These are phyloP conservation scores for Melieria crassipennis DNA, from an alignment of 2,888 invertebrate genomes.

Conservation along the genomic window DNA sequence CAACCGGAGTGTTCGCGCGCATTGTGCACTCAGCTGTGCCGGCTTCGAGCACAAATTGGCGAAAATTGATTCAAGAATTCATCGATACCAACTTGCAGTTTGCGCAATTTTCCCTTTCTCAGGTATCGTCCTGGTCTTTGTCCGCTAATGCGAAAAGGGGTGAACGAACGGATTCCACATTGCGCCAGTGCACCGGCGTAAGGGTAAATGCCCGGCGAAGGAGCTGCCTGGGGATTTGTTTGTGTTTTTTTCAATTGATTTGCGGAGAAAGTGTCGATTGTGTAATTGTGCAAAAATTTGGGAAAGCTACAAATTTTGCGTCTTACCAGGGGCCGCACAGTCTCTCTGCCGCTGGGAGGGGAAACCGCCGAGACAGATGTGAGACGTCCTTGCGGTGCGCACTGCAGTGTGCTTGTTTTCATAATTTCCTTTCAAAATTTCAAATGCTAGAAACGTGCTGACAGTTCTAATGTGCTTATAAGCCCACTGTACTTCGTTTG, in stretches of 20 bases:
- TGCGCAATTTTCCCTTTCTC: too few relatives aligned
- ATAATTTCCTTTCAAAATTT: background rate
- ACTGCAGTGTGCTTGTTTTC: background rate
- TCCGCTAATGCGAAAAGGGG: too few relatives aligned
- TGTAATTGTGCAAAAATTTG: slow-evolving; percentile 60
- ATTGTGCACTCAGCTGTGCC: background rate
- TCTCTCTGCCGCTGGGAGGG: background rate
- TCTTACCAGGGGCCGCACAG: background rate
- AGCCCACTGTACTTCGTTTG: too few relatives aligned
- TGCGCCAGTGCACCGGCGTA: background rate
- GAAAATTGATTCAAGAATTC: too few relatives aligned
- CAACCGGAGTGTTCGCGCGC: slow-evolving; percentile 22
- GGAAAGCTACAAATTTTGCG: slow-evolving; percentile 49
- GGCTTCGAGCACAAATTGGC: too few relatives aligned
- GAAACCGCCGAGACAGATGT: background rate
- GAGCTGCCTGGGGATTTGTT: slow-evolving; percentile 56
- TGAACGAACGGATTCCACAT: background rate
- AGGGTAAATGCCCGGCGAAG: slow-evolving; percentile 13
- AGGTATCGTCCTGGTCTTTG: too few relatives aligned
- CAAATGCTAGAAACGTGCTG: background rate
- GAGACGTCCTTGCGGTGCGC: too few relatives aligned
- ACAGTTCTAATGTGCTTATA: background rate
- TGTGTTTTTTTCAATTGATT: slow-evolving; percentile 60
- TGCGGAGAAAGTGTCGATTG: slow-evolving; percentile 61
- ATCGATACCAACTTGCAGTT: too few relatives aligned